These are phyloP conservation scores for Paguma larvata DNA, from an alignment of 2,797 vertebrate species.

Conservation along the genomic window DNA sequence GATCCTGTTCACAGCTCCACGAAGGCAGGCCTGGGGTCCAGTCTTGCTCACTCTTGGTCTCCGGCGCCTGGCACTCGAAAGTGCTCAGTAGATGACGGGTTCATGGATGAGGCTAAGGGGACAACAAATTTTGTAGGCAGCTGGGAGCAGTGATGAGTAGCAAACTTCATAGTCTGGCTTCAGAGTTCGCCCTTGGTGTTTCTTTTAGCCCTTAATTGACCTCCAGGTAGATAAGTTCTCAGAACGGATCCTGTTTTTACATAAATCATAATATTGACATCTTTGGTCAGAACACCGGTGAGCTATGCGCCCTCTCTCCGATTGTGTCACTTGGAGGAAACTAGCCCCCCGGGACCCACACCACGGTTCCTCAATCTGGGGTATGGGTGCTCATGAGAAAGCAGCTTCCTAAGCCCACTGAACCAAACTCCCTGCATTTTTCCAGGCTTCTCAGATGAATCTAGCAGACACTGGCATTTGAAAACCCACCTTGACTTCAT, in stretches of 20 bases:
- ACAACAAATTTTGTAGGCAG: accelerated
- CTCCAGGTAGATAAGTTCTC: not conserved
- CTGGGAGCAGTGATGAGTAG: not conserved
- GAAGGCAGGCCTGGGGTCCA: not conserved
- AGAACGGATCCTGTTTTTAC: not conserved
- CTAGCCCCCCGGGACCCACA: not conserved
- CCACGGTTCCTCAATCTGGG: not conserved
- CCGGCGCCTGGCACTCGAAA: accelerated
- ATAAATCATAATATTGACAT: not conserved
- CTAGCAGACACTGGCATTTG: too few relatives aligned
- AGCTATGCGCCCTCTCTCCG: not conserved
- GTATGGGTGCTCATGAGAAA: not conserved
- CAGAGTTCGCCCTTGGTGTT: not conserved
- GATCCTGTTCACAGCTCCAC: accelerated
- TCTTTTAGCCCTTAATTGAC: not conserved
- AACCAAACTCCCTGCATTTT: not conserved
- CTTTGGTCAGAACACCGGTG: not conserved
- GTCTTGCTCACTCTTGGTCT: not conserved
- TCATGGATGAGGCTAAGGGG: accelerated
- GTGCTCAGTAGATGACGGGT: accelerated
- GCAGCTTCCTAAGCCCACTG: not conserved
- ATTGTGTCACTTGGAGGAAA: not conserved
- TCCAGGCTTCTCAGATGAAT: not conserved
- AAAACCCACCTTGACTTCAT: not conserved
- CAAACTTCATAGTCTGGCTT: not conserved